Evolutionary conservation across 2,113 vertebrate species (phyloP), one percentile per base, ranked within the genome.

Genomic region (Numida meleagris): DNA sequence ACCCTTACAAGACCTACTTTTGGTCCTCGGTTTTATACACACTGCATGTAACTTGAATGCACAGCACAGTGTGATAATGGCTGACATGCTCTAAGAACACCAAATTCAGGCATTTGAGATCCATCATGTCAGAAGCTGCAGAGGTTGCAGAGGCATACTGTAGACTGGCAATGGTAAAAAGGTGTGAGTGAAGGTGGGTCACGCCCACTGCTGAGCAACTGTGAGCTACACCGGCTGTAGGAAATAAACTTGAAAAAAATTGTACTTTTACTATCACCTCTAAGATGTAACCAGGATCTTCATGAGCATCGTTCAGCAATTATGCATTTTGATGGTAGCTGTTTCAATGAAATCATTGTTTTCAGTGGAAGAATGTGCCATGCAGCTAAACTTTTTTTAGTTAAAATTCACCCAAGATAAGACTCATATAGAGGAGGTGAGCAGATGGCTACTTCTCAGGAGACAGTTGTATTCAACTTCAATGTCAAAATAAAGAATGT

Each of bases 41-140:
- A 24, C 23, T 33, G 12, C 38, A 12, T 67, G 75, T 43, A 53
- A 63, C 91, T 58, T 72, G 67, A 48, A n/a, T 12, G 25, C 14
- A 11, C 21, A 45, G 7, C 4, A 34, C 3, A 38, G 17, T 63
- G 7, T 43, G 14, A 2, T 9, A 71, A 27, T 36, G 6, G 27
- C 80, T 87, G 59, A 61, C 3, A 17, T 20, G 62, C 0, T 0
- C 12, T 74, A 70, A 66, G 21, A 68, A 61, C 8, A 46, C 36
- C 38, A 45, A 61, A 55, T 78, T 31, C 33, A 16, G 27, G 33
- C 3, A 1, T 16, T 21, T 45, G 61, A 61, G 50, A 40, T 59
- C 48, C 13, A 12, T 17, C 19, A 48, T 0, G 0, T 34, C 34
- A 78, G 48, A 50, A n/a, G 45, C 3, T 1, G 0, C 33, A 50